phyloP scores from a whole-genome alignment of 2,888 invertebrate species.

The Lycaena phlaeas region DNA sequence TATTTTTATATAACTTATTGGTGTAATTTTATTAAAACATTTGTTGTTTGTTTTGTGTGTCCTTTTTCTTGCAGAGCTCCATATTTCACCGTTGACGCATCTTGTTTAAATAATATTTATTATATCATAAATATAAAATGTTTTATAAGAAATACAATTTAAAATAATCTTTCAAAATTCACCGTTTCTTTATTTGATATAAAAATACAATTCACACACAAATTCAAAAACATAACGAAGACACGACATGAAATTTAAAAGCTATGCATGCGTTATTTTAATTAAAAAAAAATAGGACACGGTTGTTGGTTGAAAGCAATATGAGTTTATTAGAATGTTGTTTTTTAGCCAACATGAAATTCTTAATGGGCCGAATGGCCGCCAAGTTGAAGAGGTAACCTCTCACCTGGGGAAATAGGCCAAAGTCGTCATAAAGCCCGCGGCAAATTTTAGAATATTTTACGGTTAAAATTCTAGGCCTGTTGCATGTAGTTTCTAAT shows the following conservation, averaged over 20 bases:
- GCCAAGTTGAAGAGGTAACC: constrained; percentile 19
- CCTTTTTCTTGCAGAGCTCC: no score
- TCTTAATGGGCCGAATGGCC: constrained; percentile 20
- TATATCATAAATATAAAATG: no score
- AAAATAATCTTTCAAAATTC: no score
- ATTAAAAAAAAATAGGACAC: constrained; percentile 1
- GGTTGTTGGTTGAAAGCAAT: constrained; percentile 9
- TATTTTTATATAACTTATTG: no score
- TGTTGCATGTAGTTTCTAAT: constrained; percentile 15
- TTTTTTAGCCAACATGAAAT: constrained; percentile 17
- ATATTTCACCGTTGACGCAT: no score
- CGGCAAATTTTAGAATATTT: constrained; percentile 23
- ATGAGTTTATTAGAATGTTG: constrained; percentile 15
- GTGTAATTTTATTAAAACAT: no score
- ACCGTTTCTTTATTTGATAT: no score
- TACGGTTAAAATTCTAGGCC: constrained; percentile 21
- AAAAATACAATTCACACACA: no score
- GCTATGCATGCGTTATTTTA: neutral
- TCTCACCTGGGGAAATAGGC: constrained; percentile 22
- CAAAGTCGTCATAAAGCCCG: constrained; percentile 24
- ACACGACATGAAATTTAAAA: neutral
- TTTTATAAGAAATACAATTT: no score
- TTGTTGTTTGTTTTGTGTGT: no score
- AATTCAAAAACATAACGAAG: no score
- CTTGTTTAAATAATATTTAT: no score